Percentiles rank a stretch among this genome's conserved stretches.
Evolutionary conservation across 2,113 vertebrate species (phyloP).

Genomic region (Tragulus kanchil): DNA sequence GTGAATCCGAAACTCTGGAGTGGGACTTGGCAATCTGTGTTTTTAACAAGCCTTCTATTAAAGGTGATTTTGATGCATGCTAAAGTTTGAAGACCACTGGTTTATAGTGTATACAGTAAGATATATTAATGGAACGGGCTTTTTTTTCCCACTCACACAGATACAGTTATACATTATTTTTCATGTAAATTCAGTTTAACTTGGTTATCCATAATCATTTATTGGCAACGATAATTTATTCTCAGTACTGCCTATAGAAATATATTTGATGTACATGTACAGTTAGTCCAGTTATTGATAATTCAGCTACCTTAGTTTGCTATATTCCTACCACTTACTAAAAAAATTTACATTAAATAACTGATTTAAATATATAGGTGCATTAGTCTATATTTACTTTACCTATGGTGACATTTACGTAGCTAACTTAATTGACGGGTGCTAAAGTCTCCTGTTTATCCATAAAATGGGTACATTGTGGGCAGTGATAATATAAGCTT

Average conservation of each 20-base stretch:
- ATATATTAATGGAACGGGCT: not conserved
- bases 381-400: constrained; percentile 77
- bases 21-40: not conserved
- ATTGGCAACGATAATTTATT: constrained; percentile 69
- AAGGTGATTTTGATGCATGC: not conserved
- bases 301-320: constrained; percentile 72
- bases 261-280: constrained; percentile 60
- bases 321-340: constrained; percentile 52
- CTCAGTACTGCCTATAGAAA: constrained; percentile 66
- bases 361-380: constrained; percentile 65
- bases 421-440: constrained; percentile 71
- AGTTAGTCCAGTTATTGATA: constrained; percentile 63
- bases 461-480: constrained; percentile 61
- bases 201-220: constrained; percentile 60
- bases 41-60: constrained; percentile 12
- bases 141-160: not conserved
- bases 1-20: constrained; percentile 50
- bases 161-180: constrained; percentile 53
- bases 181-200: constrained; percentile 61
- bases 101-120: constrained; percentile 19
- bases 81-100: constrained; percentile 35
- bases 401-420: constrained; percentile 65
- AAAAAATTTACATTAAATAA: constrained; percentile 77
- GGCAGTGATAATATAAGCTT: constrained; percentile 16
- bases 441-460: constrained; percentile 72